Conservation (phyloP, 2,113 vertebrate species). For the Ptilonorhynchus violaceus region DNA sequence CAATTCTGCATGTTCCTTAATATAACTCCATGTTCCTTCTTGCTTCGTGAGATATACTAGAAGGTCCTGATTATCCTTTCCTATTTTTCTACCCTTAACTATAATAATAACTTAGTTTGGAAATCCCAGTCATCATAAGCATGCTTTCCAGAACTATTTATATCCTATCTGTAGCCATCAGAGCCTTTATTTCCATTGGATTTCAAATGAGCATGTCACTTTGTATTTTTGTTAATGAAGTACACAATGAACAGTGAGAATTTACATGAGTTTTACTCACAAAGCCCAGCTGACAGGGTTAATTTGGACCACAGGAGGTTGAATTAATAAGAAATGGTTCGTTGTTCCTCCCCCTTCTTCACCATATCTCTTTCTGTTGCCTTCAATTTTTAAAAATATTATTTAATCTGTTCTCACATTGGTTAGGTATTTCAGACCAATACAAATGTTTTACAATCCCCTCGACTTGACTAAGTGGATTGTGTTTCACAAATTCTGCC, state of each 20-base stretch:
- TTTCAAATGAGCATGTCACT: background rate
- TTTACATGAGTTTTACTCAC: background rate
- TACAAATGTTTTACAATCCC: background rate
- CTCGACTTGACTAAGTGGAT: background rate
- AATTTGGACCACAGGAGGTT: background rate
- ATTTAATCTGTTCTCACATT: background rate
- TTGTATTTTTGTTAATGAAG: background rate
- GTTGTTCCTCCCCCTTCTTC: background rate
- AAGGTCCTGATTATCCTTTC: background rate
- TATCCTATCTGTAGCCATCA: background rate
- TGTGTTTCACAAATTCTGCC: background rate
- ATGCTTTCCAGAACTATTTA: background rate
- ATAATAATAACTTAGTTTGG: background rate
- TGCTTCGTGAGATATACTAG: background rate
- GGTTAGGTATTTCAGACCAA: background rate
- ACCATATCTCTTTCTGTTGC: background rate
- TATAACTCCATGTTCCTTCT: background rate
- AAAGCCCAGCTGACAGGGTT: background rate
- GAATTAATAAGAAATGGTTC: background rate
- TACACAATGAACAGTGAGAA: background rate
- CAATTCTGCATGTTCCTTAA: background rate
- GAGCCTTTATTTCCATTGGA: background rate
- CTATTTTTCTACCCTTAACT: background rate
- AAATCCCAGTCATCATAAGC: background rate
- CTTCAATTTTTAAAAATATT: background rate